These are phyloP conservation scores for Poeciliopsis retropinna DNA, from an alignment of 2,113 vertebrate genomes.

Conservation along the genomic window DNA sequence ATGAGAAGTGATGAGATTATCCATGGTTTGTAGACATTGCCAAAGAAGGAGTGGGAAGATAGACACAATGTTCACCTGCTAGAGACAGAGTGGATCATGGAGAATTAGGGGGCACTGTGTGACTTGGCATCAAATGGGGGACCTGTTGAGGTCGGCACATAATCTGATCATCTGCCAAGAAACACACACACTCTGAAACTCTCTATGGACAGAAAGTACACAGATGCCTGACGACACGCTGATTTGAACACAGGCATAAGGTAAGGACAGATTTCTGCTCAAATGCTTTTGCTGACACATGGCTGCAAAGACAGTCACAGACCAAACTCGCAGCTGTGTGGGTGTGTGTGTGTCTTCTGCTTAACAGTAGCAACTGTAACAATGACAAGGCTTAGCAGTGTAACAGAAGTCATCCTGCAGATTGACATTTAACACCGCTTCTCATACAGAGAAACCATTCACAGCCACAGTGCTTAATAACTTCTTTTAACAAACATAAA, in stretches of 20 bases:
- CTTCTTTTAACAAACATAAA: slow-evolving; percentile 57
- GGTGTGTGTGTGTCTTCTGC: slow-evolving; percentile 23
- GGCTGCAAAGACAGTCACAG: background rate
- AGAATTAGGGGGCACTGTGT: slow-evolving; percentile 72
- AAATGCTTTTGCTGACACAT: slow-evolving; percentile 8
- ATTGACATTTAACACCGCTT: slow-evolving; percentile 61
- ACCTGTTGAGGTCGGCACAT: slow-evolving; percentile 60
- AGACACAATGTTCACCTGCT: slow-evolving; percentile 73
- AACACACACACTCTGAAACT: slow-evolving; percentile 51
- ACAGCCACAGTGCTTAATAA: slow-evolving; percentile 53
- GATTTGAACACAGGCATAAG: slow-evolving; percentile 39
- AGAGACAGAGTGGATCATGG: slow-evolving; percentile 77
- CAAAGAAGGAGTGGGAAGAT: slow-evolving; percentile 21
- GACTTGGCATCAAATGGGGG: slow-evolving; percentile 67
- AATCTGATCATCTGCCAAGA: slow-evolving; percentile 69
- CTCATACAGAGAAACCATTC: slow-evolving; percentile 64
- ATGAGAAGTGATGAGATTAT: slow-evolving; percentile 49
- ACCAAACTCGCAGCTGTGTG: slow-evolving; percentile 23
- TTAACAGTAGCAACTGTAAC: slow-evolving; percentile 78
- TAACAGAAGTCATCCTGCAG: slow-evolving; percentile 61
- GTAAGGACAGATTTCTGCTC: slow-evolving; percentile 26
- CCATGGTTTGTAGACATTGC: slow-evolving; percentile 51
- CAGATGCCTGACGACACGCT: slow-evolving; percentile 38
- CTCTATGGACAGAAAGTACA: slow-evolving; percentile 30
- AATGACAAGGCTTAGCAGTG: slow-evolving; percentile 65